Conservation (phyloP, 2,797 vertebrate species). For the Aulostomus chinensis region DNA sequence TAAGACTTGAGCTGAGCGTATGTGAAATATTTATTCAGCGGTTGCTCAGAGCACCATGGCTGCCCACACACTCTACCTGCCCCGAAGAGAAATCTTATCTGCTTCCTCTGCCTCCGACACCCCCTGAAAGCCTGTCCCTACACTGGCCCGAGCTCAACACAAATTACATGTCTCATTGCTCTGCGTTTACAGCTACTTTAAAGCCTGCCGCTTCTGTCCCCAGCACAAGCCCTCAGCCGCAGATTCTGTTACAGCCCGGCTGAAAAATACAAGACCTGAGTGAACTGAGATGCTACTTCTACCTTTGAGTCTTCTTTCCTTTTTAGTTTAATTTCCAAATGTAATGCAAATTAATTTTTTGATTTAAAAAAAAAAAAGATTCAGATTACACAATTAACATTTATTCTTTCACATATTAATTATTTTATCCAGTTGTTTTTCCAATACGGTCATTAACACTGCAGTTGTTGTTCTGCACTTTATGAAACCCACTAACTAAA, state of each 20-base stretch:
- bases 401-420: conserved; percentile 10
- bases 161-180: conserved; percentile 82
- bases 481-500: conserved; percentile 76
- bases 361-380: conserved; percentile 62
- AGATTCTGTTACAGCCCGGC: conserved; percentile 43
- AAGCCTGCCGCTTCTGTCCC: conserved; percentile 61
- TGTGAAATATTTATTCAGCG: conserved; percentile 83
- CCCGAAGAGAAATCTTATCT: conserved; percentile 79
- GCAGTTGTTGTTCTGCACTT: conserved; percentile 49
- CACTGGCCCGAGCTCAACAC: conserved; percentile 70
- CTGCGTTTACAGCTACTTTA: conserved; percentile 74
- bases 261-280: conserved; percentile 23
- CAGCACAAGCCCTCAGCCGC: conserved; percentile 62
- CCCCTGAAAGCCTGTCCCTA: conserved; percentile 76
- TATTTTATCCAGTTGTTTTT: conserved; percentile 1
- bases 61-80: conserved; percentile 80
- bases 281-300: conserved; percentile 48
- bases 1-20: conserved; percentile 77
- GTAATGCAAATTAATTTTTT: conserved; percentile 60
- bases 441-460: neutral
- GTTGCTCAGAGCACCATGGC: conserved; percentile 69
- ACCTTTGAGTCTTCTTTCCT: conserved; percentile 64
- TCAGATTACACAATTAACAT: conserved; percentile 7
- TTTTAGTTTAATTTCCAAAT: conserved; percentile 66
- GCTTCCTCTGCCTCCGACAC: conserved; percentile 72